A percentile compares a stretch with the other conserved stretches of the same genome.
Evolutionary conservation across 2,797 vertebrate genomes (phyloP).

Genomic region (Hyperoplus lanceolatus): DNA sequence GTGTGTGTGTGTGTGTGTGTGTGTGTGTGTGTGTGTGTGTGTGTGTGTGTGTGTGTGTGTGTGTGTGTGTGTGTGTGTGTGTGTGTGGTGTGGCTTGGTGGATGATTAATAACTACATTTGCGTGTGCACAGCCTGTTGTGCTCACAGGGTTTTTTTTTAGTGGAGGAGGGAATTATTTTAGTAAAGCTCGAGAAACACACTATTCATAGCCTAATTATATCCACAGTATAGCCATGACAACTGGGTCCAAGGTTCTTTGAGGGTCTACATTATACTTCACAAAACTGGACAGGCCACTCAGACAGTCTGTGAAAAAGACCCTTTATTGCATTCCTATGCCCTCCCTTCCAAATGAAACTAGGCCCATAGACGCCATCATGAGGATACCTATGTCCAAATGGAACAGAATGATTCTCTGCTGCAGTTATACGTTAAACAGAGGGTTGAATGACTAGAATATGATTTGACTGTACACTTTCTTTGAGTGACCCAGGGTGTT

Average conservation of each 20-base stretch:
- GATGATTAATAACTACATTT: too few species aligned
- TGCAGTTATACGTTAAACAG: background rate
- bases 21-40: background rate
- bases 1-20: background rate
- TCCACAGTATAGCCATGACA: background rate
- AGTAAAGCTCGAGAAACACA: slow-evolving; percentile 3
- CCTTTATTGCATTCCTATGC: background rate
- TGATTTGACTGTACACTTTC: background rate
- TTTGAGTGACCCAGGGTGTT: background rate
- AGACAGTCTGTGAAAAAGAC: background rate
- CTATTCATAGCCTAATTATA: background rate
- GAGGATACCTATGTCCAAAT: background rate
- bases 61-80: background rate
- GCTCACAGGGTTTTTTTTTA: background rate
- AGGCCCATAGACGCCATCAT: background rate
- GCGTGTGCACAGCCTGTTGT: too few species aligned
- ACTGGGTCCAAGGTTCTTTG: background rate
- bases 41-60: background rate
- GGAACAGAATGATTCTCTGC: too few species aligned
- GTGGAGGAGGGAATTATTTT: background rate
- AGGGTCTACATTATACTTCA: background rate
- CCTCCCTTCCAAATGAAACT: background rate
- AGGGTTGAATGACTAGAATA: background rate
- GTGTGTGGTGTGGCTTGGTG: background rate
- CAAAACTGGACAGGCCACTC: background rate